Evolutionary conservation across 2,888 invertebrate species (phyloP).

Genomic region (Aradus depressus): DNA sequence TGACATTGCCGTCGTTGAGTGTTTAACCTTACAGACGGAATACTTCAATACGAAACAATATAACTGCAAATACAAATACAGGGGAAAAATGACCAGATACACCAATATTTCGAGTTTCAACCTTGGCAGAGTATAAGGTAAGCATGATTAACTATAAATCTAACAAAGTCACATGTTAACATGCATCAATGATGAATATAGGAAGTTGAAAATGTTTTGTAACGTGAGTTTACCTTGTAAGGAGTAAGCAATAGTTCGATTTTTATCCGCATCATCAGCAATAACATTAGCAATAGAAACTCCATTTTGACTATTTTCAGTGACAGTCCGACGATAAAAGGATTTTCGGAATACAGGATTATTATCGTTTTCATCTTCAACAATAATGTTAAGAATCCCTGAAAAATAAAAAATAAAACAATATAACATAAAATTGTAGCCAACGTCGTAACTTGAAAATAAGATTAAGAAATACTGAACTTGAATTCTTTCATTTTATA

Average conservation of each 20-base stretch:
- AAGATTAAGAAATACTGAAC: not conserved
- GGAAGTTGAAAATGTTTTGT: too few relatives aligned
- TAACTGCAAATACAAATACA: too few relatives aligned
- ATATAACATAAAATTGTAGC: not conserved
- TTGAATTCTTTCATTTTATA: too few relatives aligned
- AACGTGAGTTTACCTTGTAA: slow-evolving; percentile 52
- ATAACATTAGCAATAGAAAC: slow-evolving; percentile 63
- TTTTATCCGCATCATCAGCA: slow-evolving; percentile 79
- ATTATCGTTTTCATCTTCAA: slow-evolving; percentile 84
- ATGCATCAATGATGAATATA: too few relatives aligned
- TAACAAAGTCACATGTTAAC: not conserved
- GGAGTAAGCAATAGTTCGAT: slow-evolving; percentile 67
- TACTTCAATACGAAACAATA: too few relatives aligned
- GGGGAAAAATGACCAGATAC: too few relatives aligned
- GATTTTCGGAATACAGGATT: slow-evolving; percentile 72
- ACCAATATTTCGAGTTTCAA: not conserved
- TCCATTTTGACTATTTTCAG: slow-evolving; percentile 81
- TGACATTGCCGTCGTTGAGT: too few relatives aligned
- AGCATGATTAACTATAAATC: not conserved
- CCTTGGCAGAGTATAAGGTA: not conserved
- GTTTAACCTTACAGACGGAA: too few relatives aligned
- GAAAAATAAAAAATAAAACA: slow-evolving; percentile 30
- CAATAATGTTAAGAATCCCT: slow-evolving; percentile 58
- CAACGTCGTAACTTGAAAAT: not conserved
- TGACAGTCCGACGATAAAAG: slow-evolving; percentile 65